These are phyloP conservation scores for Microvelia longipes DNA, from an alignment of 1,140 invertebrate species.

Conservation along the genomic window DNA sequence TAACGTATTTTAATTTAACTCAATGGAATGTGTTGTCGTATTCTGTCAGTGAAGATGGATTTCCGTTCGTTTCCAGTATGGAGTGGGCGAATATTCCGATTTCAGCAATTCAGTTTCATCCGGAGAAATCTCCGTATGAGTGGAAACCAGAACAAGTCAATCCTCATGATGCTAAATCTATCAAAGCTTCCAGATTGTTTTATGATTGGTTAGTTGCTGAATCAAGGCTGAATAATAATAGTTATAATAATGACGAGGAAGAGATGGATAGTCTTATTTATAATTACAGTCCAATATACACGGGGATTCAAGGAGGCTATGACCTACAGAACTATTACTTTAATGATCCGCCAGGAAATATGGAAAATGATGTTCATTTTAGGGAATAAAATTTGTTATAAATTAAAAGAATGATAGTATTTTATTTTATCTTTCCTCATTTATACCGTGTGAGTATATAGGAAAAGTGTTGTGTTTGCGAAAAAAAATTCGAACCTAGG, in stretches of 20 bases:
- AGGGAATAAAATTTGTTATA: no score
- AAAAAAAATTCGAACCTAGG: no score
- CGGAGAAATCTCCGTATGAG: conserved; percentile 75
- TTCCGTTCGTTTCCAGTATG: conserved; percentile 49
- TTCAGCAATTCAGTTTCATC: conserved; percentile 77
- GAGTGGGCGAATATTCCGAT: conserved; percentile 55
- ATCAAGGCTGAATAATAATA: neutral
- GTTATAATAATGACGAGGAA: conserved; percentile 6
- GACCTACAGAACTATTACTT: conserved; percentile 6
- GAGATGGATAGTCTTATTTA: conserved; percentile 15
- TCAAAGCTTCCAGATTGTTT: neutral
- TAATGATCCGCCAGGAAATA: neutral
- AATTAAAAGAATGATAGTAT: no score
- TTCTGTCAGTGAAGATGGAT: conserved; percentile 39
- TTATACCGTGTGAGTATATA: no score
- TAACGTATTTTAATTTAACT: neutral
- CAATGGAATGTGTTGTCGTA: conserved; percentile 52
- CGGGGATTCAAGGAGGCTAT: neutral
- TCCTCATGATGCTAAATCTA: conserved; percentile 25
- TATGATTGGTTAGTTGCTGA: neutral
- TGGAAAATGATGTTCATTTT: no score
- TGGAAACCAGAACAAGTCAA: conserved; percentile 40
- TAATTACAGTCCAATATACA: conserved; percentile 15
- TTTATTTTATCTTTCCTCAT: no score
- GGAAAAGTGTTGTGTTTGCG: no score